These are phyloP conservation scores for Spilosoma lubricipeda DNA, from an alignment of 2,888 invertebrate species.

Conservation along the genomic window DNA sequence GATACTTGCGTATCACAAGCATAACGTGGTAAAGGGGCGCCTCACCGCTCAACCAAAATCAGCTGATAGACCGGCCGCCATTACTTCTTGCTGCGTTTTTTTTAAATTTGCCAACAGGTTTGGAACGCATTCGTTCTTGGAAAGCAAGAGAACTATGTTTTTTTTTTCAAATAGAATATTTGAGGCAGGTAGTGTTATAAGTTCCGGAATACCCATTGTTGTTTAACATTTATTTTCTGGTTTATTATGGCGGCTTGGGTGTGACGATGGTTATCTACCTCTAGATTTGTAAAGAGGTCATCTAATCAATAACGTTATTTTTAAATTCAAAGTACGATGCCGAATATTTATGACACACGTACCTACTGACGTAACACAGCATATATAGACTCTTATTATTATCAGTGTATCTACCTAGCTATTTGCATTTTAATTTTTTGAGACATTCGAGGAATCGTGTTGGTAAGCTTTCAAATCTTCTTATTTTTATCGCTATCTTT, in stretches of 20 bases:
- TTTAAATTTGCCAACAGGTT: slow-evolving; percentile 51
- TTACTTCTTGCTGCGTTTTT: slow-evolving; percentile 38
- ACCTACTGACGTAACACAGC: background rate
- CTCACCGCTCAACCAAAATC: slow-evolving; percentile 51
- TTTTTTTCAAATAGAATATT: slow-evolving; percentile 48
- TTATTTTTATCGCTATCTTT: background rate
- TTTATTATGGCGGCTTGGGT: slow-evolving; percentile 11
- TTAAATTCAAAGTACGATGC: slow-evolving; percentile 11
- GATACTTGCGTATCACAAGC: background rate
- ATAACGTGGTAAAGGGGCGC: slow-evolving; percentile 46
- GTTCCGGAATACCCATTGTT: slow-evolving; percentile 38
- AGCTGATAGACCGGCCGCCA: slow-evolving; percentile 48
- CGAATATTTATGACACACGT: background rate
- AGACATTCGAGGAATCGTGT: background rate
- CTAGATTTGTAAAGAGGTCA: slow-evolving; percentile 3
- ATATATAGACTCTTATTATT: background rate
- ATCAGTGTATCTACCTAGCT: background rate
- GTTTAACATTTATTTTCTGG: slow-evolving; percentile 36
- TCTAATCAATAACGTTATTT: slow-evolving; percentile 13
- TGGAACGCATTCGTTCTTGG: slow-evolving; percentile 40
- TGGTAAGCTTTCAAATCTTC: background rate
- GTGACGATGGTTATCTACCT: slow-evolving; percentile 16
- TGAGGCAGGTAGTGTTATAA: slow-evolving; percentile 44
- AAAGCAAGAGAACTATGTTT: slow-evolving; percentile 37
- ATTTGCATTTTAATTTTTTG: background rate